Base-by-base conservation (phyloP, 2,888 invertebrate species). In the Ctena decussata region DNA sequence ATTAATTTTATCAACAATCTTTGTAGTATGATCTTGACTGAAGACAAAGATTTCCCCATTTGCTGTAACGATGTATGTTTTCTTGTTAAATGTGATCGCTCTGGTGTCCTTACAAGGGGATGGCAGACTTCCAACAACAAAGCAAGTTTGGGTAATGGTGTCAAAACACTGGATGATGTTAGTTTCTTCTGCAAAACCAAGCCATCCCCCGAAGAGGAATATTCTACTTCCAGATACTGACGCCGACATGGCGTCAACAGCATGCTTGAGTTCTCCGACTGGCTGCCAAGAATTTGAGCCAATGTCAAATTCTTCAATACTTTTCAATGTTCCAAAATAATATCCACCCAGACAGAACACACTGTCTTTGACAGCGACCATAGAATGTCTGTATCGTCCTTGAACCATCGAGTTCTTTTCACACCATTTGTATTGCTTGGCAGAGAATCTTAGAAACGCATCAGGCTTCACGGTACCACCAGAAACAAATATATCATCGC, bases 401-500 rank as follows among this genome's bases (percentile, higher is more conserved):
- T 77, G 74, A 1, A 21, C 41, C 87, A 92, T 74, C 1, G 77
- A 24, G 5, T 86, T 69, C 32, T 85, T 77, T n/a, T 86, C 78
- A 21, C 85, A 24, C 92, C 92, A 92, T 44, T 85, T 84, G 21
- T 79, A 85, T 24, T 86, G 82, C 65, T 89, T 89, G 0, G 90
- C 83, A 0, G 89, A 89, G 65, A 89, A 92, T 18, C 86, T 77
- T 2, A 82, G 70, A 24, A 89, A 81, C 1, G 78, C 75, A 15
- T 83, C 76, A 12, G 86, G 76, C 15, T 80, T 84, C 8, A 39
- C 49, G 0, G 89, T 88, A 41, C 91, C 91, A 0, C 92, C 92
- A 1, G 92, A 90, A 0, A 90, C 65, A 71, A 84, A 89, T 5
- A 92, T 78, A 35, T 92, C 92, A 35, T 90, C 86, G 0, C 90